Evolutionary conservation across 2,888 invertebrate genomes (phyloP).

Genomic region (Drosophila pseudotakahashii): DNA sequence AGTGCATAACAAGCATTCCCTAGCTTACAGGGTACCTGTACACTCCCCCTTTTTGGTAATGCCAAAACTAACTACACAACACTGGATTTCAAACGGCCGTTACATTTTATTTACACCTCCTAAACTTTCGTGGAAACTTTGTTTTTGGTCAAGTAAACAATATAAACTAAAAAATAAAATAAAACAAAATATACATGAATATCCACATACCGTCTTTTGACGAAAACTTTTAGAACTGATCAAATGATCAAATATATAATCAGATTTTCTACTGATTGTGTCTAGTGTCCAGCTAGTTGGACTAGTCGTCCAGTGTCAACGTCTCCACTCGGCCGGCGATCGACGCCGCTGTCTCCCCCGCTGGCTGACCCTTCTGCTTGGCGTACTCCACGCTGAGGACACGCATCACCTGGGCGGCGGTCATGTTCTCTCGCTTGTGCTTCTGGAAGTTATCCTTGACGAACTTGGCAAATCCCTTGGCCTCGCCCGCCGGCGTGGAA

Average conservation of each 20-base stretch:
- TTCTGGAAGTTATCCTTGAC: slow-evolving; percentile 83
- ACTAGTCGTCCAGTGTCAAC: slow-evolving; percentile 33
- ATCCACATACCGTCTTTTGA: not conserved
- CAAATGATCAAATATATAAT: no score
- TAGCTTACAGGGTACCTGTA: no score
- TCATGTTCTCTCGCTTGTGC: slow-evolving; percentile 75
- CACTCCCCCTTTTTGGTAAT: not conserved
- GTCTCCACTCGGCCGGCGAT: slow-evolving; percentile 32
- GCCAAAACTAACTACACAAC: not conserved
- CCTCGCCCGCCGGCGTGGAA: slow-evolving; percentile 77
- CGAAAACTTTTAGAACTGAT: not conserved
- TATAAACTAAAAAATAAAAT: not conserved
- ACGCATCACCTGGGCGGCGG: slow-evolving; percentile 83
- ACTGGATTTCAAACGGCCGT: not conserved
- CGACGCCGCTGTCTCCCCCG: slow-evolving; percentile 1
- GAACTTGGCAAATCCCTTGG: slow-evolving; percentile 84
- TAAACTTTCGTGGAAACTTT: not conserved
- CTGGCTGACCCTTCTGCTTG: slow-evolving; percentile 41
- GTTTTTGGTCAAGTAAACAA: not conserved
- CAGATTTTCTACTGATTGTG: no score
- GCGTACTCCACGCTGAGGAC: slow-evolving; percentile 82
- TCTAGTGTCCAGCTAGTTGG: not conserved
- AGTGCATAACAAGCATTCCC: not conserved
- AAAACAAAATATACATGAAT: slow-evolving; percentile 9
- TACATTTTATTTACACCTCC: not conserved